A percentile compares a stretch with the other conserved stretches of the same genome.
Conservation (phyloP, 2,888 invertebrate species). For the Elmis aenea region DNA sequence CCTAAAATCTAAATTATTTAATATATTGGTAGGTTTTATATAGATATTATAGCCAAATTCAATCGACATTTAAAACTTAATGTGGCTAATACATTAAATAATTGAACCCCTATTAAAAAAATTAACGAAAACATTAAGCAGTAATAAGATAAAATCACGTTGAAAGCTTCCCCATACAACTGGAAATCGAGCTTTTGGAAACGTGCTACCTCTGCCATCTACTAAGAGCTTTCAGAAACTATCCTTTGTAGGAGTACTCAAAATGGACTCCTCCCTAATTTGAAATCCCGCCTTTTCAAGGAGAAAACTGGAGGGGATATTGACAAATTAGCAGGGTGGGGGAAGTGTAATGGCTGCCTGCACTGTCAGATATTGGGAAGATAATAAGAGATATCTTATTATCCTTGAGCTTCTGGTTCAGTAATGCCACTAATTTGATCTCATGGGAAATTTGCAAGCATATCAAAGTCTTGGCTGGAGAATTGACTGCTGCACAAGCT, state of each 20-base stretch:
- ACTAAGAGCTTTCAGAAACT: background rate
- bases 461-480: too few relatives aligned
- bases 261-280: background rate
- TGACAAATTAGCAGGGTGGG: conserved; percentile 38
- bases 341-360: conserved; percentile 46
- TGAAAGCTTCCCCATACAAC: too few relatives aligned
- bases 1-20: too few relatives aligned
- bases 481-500: too few relatives aligned
- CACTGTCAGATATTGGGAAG: conserved; percentile 41
- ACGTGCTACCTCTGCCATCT: conserved; percentile 17
- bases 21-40: too few relatives aligned
- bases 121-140: too few relatives aligned
- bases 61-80: too few relatives aligned
- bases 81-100: too few relatives aligned
- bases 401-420: conserved; percentile 41
- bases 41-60: too few relatives aligned
- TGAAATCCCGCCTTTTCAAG: background rate
- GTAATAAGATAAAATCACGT: too few relatives aligned
- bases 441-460: conserved; percentile 33
- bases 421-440: conserved; percentile 47
- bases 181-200: too few relatives aligned
- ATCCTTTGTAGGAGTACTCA: conserved; percentile 14
- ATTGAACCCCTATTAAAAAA: too few relatives aligned
- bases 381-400: conserved; percentile 47
- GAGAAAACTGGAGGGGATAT: conserved; percentile 17